These are phyloP conservation scores for Orycteropus afer DNA, from an alignment of 2,113 vertebrate genomes.

Conservation along the genomic window DNA sequence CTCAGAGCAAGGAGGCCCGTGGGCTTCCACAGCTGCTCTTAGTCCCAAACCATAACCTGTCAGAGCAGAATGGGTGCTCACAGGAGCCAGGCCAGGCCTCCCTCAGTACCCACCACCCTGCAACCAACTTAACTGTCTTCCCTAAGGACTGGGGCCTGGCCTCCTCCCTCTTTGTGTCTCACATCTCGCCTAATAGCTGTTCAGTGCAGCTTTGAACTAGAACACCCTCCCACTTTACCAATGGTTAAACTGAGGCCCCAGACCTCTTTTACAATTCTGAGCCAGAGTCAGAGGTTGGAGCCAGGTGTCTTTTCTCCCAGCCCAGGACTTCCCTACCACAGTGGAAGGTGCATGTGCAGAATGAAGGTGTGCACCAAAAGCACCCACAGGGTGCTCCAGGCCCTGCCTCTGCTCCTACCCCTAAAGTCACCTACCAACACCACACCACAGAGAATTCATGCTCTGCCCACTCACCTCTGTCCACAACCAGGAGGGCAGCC, in stretches of 20 bases:
- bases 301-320: neutral
- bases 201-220: neutral
- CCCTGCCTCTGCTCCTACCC: neutral
- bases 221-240: neutral
- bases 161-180: neutral
- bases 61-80: neutral
- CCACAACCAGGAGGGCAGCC: constrained; percentile 42
- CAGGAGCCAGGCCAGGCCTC: neutral
- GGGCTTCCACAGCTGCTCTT: neutral
- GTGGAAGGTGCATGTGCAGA: neutral
- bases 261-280: neutral
- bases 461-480: constrained; percentile 70
- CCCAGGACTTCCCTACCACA: neutral
- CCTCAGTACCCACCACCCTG: neutral
- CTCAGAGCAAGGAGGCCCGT: too few species aligned
- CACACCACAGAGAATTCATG: neutral
- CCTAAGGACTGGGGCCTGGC: neutral
- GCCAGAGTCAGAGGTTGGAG: neutral
- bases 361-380: neutral
- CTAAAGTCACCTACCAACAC: neutral
- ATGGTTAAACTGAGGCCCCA: constrained; percentile 2
- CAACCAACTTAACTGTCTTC: neutral
- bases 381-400: neutral
- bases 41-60: neutral
- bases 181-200: neutral